phyloP scores from a whole-genome alignment of 2,888 invertebrate species.

The Odiellus spinosus region DNA sequence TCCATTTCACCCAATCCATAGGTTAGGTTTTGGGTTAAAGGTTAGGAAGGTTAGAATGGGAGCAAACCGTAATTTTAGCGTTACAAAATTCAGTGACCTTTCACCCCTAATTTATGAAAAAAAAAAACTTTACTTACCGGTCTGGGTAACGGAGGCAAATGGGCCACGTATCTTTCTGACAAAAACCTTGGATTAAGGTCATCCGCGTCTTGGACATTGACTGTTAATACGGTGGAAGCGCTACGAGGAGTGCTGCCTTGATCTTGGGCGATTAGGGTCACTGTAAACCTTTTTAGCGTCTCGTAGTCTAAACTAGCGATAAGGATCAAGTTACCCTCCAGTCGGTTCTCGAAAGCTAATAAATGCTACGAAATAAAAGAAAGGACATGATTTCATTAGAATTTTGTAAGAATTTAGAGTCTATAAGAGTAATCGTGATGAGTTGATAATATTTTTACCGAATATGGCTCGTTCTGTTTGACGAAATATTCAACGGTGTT shows the following conservation, averaged over 20 bases:
- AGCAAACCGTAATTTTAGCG: no score
- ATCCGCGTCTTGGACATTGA: slow-evolving; percentile 71
- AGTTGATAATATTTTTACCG: no score
- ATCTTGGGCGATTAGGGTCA: slow-evolving; percentile 51
- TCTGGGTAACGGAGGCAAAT: slow-evolving; percentile 36
- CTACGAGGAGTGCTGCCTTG: slow-evolving; percentile 62
- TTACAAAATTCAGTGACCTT: no score
- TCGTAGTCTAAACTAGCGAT: slow-evolving; percentile 70
- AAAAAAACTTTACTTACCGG: slow-evolving; percentile 16
- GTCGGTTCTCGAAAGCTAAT: slow-evolving; percentile 65
- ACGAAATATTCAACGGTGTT: slow-evolving; percentile 71
- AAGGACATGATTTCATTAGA: slow-evolving; percentile 4
- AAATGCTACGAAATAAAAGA: slow-evolving; percentile 42
- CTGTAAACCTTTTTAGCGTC: slow-evolving; percentile 54
- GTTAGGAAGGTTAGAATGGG: no score
- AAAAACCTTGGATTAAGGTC: slow-evolving; percentile 75
- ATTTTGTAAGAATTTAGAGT: no score
- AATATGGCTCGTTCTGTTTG: slow-evolving; percentile 50
- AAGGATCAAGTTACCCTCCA: slow-evolving; percentile 66
- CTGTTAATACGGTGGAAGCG: slow-evolving; percentile 54
- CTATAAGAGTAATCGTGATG: slow-evolving; percentile 10
- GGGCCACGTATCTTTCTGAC: slow-evolving; percentile 54
- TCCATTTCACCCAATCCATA: no score
- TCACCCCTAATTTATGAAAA: no score
- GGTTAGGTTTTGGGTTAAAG: no score